These are phyloP conservation scores for Rhopilema esculentum DNA, from an alignment of 30 jellyfish, hydroid and myxozoan genomes.

Conservation along the genomic window DNA sequence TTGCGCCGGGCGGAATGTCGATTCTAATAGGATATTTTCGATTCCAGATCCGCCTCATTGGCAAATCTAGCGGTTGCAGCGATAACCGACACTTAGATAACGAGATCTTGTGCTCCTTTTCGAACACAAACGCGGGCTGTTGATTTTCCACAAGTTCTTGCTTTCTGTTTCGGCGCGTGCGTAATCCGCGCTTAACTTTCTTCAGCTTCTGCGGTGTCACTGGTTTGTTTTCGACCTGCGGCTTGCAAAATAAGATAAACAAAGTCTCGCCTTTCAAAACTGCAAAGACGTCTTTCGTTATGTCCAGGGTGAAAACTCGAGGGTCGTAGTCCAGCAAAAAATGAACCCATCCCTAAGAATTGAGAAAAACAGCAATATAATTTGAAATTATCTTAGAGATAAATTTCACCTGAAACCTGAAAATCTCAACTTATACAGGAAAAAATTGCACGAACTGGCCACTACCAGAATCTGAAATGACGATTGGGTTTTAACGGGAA, in stretches of 20 bases:
- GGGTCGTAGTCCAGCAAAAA: slow-evolving; percentile 79
- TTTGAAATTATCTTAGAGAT: not conserved
- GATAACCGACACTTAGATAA: slow-evolving; percentile 64
- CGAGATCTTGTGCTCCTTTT: slow-evolving; percentile 71
- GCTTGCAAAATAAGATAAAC: slow-evolving; percentile 71
- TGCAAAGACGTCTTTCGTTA: slow-evolving; percentile 82
- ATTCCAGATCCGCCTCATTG: slow-evolving; percentile 97
- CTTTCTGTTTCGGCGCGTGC: slow-evolving; percentile 42
- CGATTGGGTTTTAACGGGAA: no score
- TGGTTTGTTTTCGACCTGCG: slow-evolving; percentile 65
- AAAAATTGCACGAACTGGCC: no score
- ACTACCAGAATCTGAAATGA: no score
- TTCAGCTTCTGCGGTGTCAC: slow-evolving; percentile 50
- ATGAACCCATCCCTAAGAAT: slow-evolving; percentile 94
- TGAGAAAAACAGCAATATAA: not conserved
- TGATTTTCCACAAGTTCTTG: slow-evolving; percentile 10
- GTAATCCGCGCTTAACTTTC: slow-evolving; percentile 62
- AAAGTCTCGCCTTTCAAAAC: slow-evolving; percentile 74
- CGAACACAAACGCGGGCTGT: slow-evolving; percentile 83
- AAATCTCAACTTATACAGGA: no score
- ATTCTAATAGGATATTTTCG: slow-evolving; percentile 92
- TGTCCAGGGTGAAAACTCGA: slow-evolving; percentile 54
- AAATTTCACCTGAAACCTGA: no score
- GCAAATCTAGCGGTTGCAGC: slow-evolving; percentile 89
- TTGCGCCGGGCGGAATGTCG: slow-evolving; percentile 77